phyloP scores from a whole-genome alignment of 2,113 vertebrate species.

The Malurus melanocephalus region DNA sequence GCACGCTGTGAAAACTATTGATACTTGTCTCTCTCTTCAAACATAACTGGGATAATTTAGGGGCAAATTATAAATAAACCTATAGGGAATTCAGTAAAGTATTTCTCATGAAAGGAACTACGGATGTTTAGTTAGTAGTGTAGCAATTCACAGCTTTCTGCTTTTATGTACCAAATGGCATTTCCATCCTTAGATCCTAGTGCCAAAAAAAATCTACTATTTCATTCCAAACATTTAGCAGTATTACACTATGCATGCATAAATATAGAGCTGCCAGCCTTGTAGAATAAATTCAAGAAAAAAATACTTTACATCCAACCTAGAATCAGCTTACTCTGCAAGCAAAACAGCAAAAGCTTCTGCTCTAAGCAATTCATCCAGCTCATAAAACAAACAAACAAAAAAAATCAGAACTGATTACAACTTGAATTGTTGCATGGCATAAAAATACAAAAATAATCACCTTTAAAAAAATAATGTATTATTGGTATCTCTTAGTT shows the following conservation, averaged over 20 bases:
- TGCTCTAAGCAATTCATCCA: neutral
- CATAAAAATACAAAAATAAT: neutral
- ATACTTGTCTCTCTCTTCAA: neutral
- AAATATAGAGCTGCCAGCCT: constrained; percentile 3
- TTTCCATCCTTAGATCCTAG: neutral
- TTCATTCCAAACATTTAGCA: neutral
- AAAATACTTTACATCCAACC: neutral
- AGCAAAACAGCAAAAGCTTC: neutral
- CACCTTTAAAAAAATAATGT: neutral
- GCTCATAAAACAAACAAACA: neutral
- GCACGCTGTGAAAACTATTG: neutral
- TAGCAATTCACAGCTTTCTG: constrained; percentile 25
- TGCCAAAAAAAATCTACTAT: constrained; percentile 13
- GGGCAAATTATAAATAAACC: neutral
- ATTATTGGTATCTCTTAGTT: neutral
- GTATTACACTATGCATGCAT: neutral
- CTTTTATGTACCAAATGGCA: constrained; percentile 3
- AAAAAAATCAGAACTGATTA: neutral
- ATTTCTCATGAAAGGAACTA: neutral
- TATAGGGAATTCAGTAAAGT: neutral
- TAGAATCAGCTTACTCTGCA: neutral
- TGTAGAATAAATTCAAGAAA: neutral
- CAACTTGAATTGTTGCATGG: neutral
- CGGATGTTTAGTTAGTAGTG: neutral
- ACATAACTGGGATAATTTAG: neutral